These are phyloP conservation scores for Cercocebus atys DNA, from an alignment of 2,113 vertebrate genomes.

Conservation along the genomic window DNA sequence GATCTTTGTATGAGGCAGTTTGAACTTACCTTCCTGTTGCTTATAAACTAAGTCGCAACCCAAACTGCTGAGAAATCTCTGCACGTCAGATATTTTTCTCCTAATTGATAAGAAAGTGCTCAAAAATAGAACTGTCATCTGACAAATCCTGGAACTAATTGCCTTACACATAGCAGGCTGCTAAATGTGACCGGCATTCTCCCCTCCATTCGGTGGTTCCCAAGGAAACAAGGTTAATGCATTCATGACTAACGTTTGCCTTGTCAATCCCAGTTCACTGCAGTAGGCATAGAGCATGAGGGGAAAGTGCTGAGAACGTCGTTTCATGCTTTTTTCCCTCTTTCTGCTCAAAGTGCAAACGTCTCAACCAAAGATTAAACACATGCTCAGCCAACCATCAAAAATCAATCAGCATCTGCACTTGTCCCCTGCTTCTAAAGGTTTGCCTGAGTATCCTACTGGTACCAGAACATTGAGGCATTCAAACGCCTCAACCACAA, in stretches of 20 bases:
- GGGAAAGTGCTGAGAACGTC: background rate
- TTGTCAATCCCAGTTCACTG: conserved; percentile 14
- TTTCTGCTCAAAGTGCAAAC: background rate
- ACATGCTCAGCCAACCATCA: conserved; percentile 54
- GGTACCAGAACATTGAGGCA: background rate
- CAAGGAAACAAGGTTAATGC: conserved; percentile 67
- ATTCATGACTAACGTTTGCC: conserved; percentile 3
- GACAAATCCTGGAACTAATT: conserved; percentile 68
- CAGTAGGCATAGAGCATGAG: background rate
- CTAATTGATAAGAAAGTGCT: conserved; percentile 66
- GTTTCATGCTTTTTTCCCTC: background rate
- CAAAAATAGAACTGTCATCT: conserved; percentile 70
- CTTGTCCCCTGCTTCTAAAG: background rate
- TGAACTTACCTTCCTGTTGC: conserved; percentile 15
- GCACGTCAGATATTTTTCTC: conserved; percentile 39
- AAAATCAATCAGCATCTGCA: conserved; percentile 33
- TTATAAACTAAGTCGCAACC: background rate
- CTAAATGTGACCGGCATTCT: conserved; percentile 47
- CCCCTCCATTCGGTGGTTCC: conserved; percentile 48
- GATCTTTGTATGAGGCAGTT: background rate
- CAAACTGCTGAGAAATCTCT: conserved; percentile 64
- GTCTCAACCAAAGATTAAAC: conserved; percentile 40
- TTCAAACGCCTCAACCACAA: background rate
- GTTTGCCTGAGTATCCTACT: background rate
- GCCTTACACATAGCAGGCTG: conserved; percentile 43